Base-by-base conservation (phyloP, 2,797 vertebrate genomes). In the Notamacropus eugenii region DNA sequence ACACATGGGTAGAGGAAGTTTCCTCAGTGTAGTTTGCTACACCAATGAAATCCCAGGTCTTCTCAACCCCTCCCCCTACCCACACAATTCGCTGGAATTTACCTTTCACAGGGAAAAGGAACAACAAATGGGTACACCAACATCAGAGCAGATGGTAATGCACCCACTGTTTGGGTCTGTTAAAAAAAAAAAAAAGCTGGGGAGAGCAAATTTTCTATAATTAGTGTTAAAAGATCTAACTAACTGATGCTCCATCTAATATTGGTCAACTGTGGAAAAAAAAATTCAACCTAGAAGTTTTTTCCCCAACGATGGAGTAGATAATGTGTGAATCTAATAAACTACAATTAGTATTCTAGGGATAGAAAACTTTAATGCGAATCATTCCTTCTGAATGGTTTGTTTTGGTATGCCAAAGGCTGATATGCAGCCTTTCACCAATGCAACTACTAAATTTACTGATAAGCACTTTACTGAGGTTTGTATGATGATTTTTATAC, bases 221-320 rank as follows among this genome's bases (percentile, higher is more conserved):
- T 93, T 87, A 50, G 27, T 58, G 29, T 54, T 92, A 92, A 74
- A 87, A 92, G 34, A 74, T 54, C 92, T 92, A 95, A 94, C 93
- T 92, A 3, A 0, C 46, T 87, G 28, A 95, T 82, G 22, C 93
- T 96, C 92, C 9, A 96, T 93, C 46, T 96, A 74, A 95, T 24
- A 52, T 94, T n/a, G 55, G 29, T 82, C 91, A 95, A 94, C 4
- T 74, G 52, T 91, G 96, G 95, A 11, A 93, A 1, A 62, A 3
- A 91, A 27, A 91, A 34, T 91, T 27, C 90, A 28, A 40, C 5
- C 62, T 2, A 93, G 10, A 87, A n/a, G 90, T 22, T 55, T 93
- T 74, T 94, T 90, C 12, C 92, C 95, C 94, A 94, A 29, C 92
- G 16, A 95, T 90, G 90, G 96, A 96, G 14, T 90, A 96, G 95